These are phyloP conservation scores for Bolborhynchus lineola DNA, from an alignment of 2,113 vertebrate genomes.

Conservation along the genomic window DNA sequence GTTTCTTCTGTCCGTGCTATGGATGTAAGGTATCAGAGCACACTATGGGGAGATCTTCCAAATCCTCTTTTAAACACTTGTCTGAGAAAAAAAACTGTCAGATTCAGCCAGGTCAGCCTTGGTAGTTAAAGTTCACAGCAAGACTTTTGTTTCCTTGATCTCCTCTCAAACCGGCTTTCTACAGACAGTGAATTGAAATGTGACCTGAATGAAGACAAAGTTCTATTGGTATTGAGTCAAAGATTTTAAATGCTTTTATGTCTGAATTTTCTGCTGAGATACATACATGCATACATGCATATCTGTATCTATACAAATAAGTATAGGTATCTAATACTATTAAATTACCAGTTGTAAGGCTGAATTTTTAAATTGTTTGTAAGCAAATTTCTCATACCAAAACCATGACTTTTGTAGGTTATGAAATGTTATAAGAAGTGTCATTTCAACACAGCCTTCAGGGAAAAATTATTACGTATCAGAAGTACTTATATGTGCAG, in stretches of 20 bases:
- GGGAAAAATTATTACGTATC: not conserved
- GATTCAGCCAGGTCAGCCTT: not conserved
- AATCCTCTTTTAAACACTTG: slow-evolving; percentile 2
- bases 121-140: not conserved
- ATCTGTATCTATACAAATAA: not conserved
- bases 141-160: not conserved
- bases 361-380: not conserved
- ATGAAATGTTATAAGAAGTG: not conserved
- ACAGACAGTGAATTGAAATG: not conserved
- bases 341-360: not conserved
- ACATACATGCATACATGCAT: rapidly evolving
- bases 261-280: not conserved
- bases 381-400: not conserved
- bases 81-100: not conserved
- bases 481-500: rapidly evolving
- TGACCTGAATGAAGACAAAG: not conserved
- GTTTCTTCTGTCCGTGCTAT: not conserved
- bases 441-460: not conserved
- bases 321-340: not conserved
- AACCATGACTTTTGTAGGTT: not conserved
- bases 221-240: not conserved
- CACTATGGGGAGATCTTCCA: slow-evolving; percentile 3
- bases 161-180: not conserved
- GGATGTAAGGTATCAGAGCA: not conserved
- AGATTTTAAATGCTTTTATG: not conserved